Percentiles rank a stretch among this genome's conserved stretches.
phyloP scores from a whole-genome alignment of 2,888 invertebrate species.

The Nomada flava region DNA sequence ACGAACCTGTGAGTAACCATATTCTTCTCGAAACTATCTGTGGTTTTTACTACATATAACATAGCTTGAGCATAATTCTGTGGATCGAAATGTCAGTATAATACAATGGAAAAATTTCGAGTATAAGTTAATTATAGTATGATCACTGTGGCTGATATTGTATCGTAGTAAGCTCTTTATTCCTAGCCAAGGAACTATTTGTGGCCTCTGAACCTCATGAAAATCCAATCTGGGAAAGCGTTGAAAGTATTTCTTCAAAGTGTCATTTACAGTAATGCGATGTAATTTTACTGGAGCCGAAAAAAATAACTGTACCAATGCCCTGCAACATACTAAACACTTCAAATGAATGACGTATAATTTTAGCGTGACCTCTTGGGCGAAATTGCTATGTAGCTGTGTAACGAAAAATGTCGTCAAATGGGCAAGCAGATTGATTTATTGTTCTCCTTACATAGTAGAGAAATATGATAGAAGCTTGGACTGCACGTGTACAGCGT shows the following conservation, averaged over 20 bases:
- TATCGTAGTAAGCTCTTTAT: constrained; percentile 8
- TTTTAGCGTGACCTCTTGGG: neutral
- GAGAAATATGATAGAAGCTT: neutral
- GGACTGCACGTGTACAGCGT: neutral
- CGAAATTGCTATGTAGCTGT: neutral
- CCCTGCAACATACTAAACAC: constrained; percentile 24
- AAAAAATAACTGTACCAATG: constrained; percentile 25
- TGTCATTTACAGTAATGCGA: constrained; percentile 47
- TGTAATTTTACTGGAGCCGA: constrained; percentile 47
- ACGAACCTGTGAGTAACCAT: too few species aligned
- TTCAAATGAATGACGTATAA: constrained; percentile 15
- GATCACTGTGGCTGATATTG: neutral
- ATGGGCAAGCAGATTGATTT: neutral
- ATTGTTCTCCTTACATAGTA: neutral
- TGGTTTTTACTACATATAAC: too few species aligned
- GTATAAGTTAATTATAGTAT: constrained; percentile 17
- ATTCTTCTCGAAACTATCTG: too few species aligned
- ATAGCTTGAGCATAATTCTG: neutral
- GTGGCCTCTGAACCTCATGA: constrained; percentile 52
- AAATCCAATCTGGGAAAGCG: constrained; percentile 49
- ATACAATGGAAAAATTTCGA: neutral
- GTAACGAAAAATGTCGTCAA: constrained; percentile 13
- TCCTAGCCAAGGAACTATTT: constrained; percentile 20
- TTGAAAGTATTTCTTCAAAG: constrained; percentile 40
- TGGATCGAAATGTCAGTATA: neutral